phyloP scores from a whole-genome alignment of 2,888 invertebrate species.

The Kryphioiulus occultus region DNA sequence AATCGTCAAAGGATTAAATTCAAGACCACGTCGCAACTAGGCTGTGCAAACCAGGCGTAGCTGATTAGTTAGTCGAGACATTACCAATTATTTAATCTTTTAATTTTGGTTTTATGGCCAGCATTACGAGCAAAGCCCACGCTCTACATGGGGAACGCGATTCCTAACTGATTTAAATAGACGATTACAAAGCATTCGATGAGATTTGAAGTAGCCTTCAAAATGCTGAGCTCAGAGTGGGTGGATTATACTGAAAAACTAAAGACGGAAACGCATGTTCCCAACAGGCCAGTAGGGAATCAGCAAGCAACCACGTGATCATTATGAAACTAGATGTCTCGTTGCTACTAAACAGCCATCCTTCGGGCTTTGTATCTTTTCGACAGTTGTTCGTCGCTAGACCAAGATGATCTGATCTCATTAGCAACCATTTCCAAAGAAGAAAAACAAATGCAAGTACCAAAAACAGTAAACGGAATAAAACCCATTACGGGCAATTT shows the following conservation, averaged over 20 bases:
- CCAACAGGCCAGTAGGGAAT: neutral
- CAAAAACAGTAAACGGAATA: neutral
- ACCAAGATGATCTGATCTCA: conserved; percentile 8
- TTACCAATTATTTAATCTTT: neutral
- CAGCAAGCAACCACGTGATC: neutral
- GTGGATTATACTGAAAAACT: neutral
- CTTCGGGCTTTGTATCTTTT: neutral
- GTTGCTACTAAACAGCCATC: neutral
- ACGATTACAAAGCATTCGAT: neutral
- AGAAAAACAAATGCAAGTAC: conserved; percentile 33
- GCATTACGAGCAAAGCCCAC: neutral
- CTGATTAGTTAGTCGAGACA: neutral
- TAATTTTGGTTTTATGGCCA: neutral
- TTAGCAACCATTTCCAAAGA: conserved; percentile 1
- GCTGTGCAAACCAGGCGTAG: neutral
- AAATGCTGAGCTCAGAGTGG: neutral
- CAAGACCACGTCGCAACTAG: neutral
- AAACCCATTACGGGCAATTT: neutral
- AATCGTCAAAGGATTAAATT: neutral
- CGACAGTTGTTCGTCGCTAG: neutral
- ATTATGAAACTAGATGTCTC: neutral
- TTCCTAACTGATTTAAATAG: neutral
- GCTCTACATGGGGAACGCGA: neutral
- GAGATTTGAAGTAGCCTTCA: conserved; percentile 12
- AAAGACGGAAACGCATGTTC: neutral